phyloP scores from a whole-genome alignment of 2,113 vertebrate species.

The Callipepla squamata region DNA sequence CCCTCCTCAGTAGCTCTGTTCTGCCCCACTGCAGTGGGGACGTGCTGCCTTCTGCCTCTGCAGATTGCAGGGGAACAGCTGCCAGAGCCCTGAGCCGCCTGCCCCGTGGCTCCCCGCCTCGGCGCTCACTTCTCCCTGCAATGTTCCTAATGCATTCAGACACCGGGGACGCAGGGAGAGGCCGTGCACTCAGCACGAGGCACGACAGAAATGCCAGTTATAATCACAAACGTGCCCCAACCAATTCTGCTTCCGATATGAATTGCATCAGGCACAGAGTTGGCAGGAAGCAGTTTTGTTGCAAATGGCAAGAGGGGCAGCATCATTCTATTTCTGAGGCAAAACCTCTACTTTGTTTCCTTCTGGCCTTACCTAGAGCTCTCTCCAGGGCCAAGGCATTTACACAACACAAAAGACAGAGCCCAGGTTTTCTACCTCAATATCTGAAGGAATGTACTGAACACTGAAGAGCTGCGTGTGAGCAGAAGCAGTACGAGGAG shows the following conservation, averaged over 20 bases:
- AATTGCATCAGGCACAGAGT: neutral
- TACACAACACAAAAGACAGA: neutral
- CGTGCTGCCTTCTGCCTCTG: neutral
- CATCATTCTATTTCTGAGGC: neutral
- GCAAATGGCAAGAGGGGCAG: neutral
- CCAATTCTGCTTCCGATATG: conserved; percentile 38
- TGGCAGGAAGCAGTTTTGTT: conserved; percentile 16
- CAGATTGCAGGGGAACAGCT: neutral
- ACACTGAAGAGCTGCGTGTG: neutral
- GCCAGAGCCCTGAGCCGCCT: neutral
- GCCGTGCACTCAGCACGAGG: conserved; percentile 14
- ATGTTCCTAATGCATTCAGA: conserved; percentile 33
- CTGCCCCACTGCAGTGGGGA: neutral
- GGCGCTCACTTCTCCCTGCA: neutral
- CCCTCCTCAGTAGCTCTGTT: too few species aligned
- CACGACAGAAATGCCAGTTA: conserved; percentile 63
- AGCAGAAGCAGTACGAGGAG: neutral
- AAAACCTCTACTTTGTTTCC: neutral
- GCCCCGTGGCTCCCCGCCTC: neutral
- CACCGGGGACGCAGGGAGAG: conserved; percentile 39
- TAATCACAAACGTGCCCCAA: conserved; percentile 66
- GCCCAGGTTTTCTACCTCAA: neutral
- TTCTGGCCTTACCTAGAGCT: neutral
- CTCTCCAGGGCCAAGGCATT: neutral
- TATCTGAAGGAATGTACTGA: neutral